phyloP scores from a whole-genome alignment of 2,888 invertebrate genomes.

The Spodoptera picta region DNA sequence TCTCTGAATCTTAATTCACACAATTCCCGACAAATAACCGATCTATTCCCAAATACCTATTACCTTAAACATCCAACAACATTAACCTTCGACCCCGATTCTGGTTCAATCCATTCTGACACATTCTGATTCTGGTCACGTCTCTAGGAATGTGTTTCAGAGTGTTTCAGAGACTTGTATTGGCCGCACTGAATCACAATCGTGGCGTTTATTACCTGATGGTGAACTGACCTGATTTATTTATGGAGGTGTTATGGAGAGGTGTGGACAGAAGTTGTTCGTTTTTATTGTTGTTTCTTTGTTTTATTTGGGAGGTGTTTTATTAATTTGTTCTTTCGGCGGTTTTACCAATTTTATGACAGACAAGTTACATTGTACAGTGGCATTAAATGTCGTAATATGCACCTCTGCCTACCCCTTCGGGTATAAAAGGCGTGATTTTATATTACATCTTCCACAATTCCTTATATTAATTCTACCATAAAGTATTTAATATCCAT shows the following conservation, averaged over 20 bases:
- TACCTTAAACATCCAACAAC: too few relatives aligned
- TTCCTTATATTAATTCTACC: too few relatives aligned
- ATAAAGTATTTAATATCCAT: too few relatives aligned
- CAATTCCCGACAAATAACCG: not conserved
- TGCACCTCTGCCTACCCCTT: too few relatives aligned
- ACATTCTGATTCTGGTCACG: conserved; percentile 21
- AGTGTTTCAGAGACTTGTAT: conserved; percentile 30
- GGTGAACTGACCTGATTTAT: conserved; percentile 5
- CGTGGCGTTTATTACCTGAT: conserved; percentile 9
- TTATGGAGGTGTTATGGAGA: not conserved
- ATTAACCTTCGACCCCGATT: not conserved
- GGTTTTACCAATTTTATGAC: too few relatives aligned
- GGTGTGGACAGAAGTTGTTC: not conserved
- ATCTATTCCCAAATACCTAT: not conserved
- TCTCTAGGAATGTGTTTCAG: conserved; percentile 21
- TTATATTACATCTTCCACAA: too few relatives aligned
- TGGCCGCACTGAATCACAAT: conserved; percentile 38
- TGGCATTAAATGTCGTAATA: too few relatives aligned
- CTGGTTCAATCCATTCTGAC: conserved; percentile 36
- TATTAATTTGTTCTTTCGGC: not conserved
- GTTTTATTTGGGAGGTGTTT: not conserved
- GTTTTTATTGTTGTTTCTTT: not conserved
- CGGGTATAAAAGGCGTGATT: too few relatives aligned
- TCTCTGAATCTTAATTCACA: too few relatives aligned
- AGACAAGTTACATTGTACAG: too few relatives aligned